Base-by-base conservation (phyloP, 2,888 invertebrate species). In the Adelognathus sp. region DNA sequence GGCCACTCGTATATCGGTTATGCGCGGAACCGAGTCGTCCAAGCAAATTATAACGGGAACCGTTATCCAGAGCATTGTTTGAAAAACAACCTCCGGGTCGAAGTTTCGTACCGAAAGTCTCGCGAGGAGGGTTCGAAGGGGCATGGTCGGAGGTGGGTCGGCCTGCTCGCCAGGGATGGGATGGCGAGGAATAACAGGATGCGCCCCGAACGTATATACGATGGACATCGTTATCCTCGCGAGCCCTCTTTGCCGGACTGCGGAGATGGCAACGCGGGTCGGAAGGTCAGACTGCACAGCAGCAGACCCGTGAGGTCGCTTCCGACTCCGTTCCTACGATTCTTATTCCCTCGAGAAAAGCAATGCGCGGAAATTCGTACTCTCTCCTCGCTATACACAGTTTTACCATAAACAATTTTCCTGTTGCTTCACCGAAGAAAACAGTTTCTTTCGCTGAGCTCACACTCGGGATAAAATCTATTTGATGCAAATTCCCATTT, bases 41-140 rank as follows among this genome's bases (percentile, higher is more conserved):
- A 87, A 84, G 86, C 88, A 87, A 89, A 89, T 89, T 88, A 89
- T 89, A 87, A 88, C 86, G 83, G 86, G 69, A 58, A 80, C 80
- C 80, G 81, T 83, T n/a, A n/a, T n/a, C n/a, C n/a, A n/a, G n/a
- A 85, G 81, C 86, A 88, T 89, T 88, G 88, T 89, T 89, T 88
- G 89, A 89, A 88, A 88, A 88, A 88, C 88, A 87, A n/a, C n/a
- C n/a, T 84, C 69, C 54, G 50, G 64, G 66, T 58, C 63, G 29
- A 56, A 54, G 41, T 33, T 63, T 70, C 54, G 73, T 63, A 33
- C 44, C 21, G 44, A 39, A 69, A 72, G 31, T 46, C 56, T 29
- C 44, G 36, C 36, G 41, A 63, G 60, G 56, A 39, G 56, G 46
- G 58, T 64, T 24, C 21, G 50, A 24, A 50, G 1, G 11, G 24